phyloP scores from a whole-genome alignment of 2,113 vertebrate species.

The Bos indicus region DNA sequence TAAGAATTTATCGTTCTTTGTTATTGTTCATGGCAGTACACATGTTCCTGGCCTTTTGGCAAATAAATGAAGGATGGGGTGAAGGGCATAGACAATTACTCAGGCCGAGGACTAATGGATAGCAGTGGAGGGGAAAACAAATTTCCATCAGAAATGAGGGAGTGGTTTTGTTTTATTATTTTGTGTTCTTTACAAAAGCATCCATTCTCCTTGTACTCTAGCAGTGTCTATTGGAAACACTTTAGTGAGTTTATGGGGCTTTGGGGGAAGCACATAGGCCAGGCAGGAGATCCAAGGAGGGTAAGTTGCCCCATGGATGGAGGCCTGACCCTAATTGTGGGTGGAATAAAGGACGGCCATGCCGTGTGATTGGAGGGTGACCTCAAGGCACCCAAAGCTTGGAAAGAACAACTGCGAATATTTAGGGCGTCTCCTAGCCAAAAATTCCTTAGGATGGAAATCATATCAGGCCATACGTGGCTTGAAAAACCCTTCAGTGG shows the following conservation, averaged over 20 bases:
- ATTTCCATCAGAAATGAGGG: conserved; percentile 53
- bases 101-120: not conserved
- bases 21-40: conserved; percentile 44
- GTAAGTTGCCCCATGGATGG: not conserved
- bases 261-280: not conserved
- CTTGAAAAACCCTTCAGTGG: not conserved
- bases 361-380: not conserved
- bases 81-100: conserved; percentile 40
- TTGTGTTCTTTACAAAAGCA: conserved; percentile 45
- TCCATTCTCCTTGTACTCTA: conserved; percentile 1
- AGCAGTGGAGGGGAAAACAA: conserved; percentile 23
- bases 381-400: not conserved
- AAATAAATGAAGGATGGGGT: conserved; percentile 35
- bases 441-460: conserved; percentile 20
- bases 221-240: conserved; percentile 29
- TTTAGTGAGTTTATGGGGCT: conserved; percentile 28
- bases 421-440: not conserved
- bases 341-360: not conserved
- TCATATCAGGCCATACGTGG: not conserved
- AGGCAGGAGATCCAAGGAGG: not conserved
- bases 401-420: not conserved
- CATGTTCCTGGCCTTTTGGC: conserved; percentile 24
- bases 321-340: not conserved
- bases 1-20: conserved; percentile 60
- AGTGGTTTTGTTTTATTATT: conserved; percentile 41